Conservation (phyloP, 2,797 vertebrate species). For the Perodicticus potto region DNA sequence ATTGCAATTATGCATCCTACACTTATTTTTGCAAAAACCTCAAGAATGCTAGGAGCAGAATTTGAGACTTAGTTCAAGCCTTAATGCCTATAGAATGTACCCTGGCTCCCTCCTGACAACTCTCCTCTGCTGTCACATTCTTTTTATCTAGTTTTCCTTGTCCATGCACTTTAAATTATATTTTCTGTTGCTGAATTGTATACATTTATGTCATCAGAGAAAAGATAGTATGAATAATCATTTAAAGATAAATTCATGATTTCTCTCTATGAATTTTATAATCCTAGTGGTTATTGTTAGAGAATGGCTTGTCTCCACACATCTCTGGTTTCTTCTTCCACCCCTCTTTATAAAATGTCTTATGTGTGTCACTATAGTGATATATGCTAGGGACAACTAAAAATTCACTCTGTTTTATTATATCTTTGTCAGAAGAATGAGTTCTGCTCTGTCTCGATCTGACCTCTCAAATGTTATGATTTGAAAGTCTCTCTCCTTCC, state of each 20-base stretch:
- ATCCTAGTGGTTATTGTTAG: neutral
- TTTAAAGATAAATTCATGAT: conserved; percentile 41
- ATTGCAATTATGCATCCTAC: neutral
- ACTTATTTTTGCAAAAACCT: neutral
- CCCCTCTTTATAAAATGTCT: conserved; percentile 49
- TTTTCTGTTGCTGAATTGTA: neutral
- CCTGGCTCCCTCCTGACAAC: neutral
- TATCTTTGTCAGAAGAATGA: conserved; percentile 75
- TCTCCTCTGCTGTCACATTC: accelerated
- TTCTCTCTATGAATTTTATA: neutral
- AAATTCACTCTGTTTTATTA: conserved; percentile 71
- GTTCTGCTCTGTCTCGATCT: conserved; percentile 64
- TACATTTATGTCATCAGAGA: neutral
- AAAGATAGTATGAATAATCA: neutral
- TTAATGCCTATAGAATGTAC: neutral
- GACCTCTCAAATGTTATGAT: conserved; percentile 67
- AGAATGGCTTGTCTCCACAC: neutral
- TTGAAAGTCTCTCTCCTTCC: conserved; percentile 69
- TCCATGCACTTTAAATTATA: neutral
- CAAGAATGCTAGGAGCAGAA: neutral
- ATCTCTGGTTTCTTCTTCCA: conserved; percentile 40
- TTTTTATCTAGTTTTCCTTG: neutral
- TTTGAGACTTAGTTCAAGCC: neutral
- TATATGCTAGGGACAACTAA: conserved; percentile 53
- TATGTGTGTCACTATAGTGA: conserved; percentile 36